These are phyloP conservation scores for Amblyjoppa fuscipennis DNA, from an alignment of 2,888 invertebrate genomes.

Conservation along the genomic window DNA sequence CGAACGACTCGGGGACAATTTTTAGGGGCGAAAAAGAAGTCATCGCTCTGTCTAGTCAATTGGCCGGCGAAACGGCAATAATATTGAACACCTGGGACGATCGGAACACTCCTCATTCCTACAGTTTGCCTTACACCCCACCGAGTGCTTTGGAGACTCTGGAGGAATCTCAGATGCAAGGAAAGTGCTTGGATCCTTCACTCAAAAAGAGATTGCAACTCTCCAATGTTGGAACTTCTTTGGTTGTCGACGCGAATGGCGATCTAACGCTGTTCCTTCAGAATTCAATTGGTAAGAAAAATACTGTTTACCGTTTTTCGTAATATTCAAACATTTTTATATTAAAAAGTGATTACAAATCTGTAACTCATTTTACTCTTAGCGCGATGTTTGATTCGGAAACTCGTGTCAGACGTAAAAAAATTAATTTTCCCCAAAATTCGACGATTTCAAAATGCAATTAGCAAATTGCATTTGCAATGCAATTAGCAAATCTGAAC, in stretches of 20 bases:
- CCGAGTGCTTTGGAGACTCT: constrained; percentile 79
- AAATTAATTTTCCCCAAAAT: constrained; percentile 67
- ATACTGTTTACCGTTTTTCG: background rate
- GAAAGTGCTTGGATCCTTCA: constrained; percentile 80
- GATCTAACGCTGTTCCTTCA: constrained; percentile 77
- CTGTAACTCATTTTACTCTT: too few species aligned
- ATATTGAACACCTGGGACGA: constrained; percentile 80
- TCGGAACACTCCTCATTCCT: constrained; percentile 76
- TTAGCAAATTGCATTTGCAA: too few species aligned
- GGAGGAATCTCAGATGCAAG: constrained; percentile 75
- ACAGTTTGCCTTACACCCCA: constrained; percentile 77
- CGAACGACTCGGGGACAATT: background rate
- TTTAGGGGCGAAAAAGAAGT: constrained; percentile 78
- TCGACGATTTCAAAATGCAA: background rate
- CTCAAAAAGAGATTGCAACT: constrained; percentile 77
- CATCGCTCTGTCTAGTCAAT: constrained; percentile 79
- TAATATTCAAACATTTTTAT: too few species aligned
- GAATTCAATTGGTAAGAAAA: constrained; percentile 80
- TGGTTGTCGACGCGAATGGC: constrained; percentile 69
- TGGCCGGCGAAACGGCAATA: constrained; percentile 77
- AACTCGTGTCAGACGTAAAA: too few species aligned
- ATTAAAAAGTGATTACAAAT: too few species aligned
- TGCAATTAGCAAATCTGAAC: too few species aligned
- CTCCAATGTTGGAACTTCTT: constrained; percentile 77
- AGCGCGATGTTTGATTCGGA: too few species aligned